Conservation (phyloP, 1,140 invertebrate genomes). For the Glossosoma conforme region DNA sequence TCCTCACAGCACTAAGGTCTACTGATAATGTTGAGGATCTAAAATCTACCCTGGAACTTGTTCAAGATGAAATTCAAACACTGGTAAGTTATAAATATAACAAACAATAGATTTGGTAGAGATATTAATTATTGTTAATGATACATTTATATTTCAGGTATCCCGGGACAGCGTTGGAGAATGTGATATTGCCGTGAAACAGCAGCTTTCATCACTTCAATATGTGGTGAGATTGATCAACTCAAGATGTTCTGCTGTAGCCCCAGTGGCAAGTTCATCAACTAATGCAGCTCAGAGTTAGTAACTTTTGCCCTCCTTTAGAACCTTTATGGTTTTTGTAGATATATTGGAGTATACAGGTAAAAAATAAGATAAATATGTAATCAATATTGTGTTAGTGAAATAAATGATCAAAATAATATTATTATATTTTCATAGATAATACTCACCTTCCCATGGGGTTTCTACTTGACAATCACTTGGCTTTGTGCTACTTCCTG, state of each 20-base stretch:
- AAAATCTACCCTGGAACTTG: slow-evolving; percentile 70
- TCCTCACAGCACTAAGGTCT: slow-evolving; percentile 73
- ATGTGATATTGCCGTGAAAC: slow-evolving; percentile 77
- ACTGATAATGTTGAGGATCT: slow-evolving; percentile 77
- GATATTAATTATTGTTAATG: slow-evolving; percentile 15
- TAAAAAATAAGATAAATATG: too few relatives aligned
- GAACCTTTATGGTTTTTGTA: too few relatives aligned
- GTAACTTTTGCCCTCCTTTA: too few relatives aligned
- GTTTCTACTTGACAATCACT: slow-evolving; percentile 74
- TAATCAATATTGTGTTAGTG: too few relatives aligned
- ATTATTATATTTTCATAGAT: too few relatives aligned
- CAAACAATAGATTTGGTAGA: slow-evolving; percentile 12
- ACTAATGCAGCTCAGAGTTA: too few relatives aligned
- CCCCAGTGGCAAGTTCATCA: slow-evolving; percentile 29
- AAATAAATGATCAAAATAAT: too few relatives aligned
- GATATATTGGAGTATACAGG: too few relatives aligned
- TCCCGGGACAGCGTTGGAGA: slow-evolving; percentile 80
- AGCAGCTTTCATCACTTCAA: slow-evolving; percentile 81
- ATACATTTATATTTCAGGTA: slow-evolving; percentile 47
- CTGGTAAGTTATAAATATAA: slow-evolving; percentile 48
- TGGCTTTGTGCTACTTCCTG: slow-evolving; percentile 76
- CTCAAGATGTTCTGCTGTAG: slow-evolving; percentile 40
- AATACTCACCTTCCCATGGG: slow-evolving; percentile 59
- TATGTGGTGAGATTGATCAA: slow-evolving; percentile 69
- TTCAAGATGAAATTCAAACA: slow-evolving; percentile 74